Base-by-base conservation (phyloP, 2,113 vertebrate genomes). In the Nettapus auritus region DNA sequence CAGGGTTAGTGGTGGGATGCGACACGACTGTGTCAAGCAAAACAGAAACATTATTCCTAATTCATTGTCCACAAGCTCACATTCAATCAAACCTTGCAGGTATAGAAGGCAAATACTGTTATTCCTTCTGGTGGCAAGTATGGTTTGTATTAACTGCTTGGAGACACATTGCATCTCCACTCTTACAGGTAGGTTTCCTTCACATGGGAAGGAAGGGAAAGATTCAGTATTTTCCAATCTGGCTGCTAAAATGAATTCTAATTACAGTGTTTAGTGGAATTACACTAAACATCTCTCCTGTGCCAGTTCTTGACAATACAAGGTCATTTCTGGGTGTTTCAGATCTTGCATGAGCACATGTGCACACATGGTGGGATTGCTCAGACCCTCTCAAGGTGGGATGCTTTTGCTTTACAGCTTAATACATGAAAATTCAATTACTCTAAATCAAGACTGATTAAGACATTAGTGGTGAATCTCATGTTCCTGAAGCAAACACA, bases 361-460 rank as follows among this genome's bases (percentile, higher is more conserved):
- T 23, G 60, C 50, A 16, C 31, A 64, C 22, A 42, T 63, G 79
- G 48, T 15, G 17, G 36, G 34, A 50, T 17, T 83, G 12, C 26
- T 84, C 48, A 79, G 64, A 21, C 42, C 28, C n/a, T 83, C 64
- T 68, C 76, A 40, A 55, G 40, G n/a, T 11, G 13, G 44, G 22
- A 23, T 60, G 62, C 34, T 78, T 74, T 68, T 5, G 48, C n/a
- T 76, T 68, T 86, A 19, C 71, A 94, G 26, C 13, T 46, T 68
- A 63, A 78, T 19, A 83, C 67, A 86, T 46, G 38, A 90, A 81
- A 90, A 81, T n/a, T 59, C 73, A 56, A 29, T 57, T 56, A 57
- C 23, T 64, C 70, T 16, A 64, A 91, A 31, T 33, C 26, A 62
- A 79, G 20, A 33, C 76, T 88, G 71, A 93, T 88, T 67, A 92